Percentiles rank a stretch among this genome's conserved stretches.
These are phyloP conservation scores for Mesaphorura yosii DNA, from an alignment of 1,140 invertebrate genomes.

Conservation along the genomic window DNA sequence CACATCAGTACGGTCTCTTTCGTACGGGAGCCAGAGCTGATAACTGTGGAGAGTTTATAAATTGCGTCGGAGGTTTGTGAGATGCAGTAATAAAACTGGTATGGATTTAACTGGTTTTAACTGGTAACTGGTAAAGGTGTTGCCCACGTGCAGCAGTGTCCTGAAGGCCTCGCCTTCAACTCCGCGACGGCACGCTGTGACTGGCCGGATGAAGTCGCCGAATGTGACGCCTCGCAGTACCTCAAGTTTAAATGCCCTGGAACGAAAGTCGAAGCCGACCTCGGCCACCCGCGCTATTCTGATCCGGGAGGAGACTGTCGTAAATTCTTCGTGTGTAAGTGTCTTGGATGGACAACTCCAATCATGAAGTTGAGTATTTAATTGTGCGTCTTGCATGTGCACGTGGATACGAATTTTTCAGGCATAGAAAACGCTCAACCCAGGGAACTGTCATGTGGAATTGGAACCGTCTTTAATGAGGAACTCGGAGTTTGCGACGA, in stretches of 20 bases:
- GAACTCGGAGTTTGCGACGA: constrained; percentile 59
- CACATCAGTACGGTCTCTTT: constrained; percentile 73
- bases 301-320: constrained; percentile 55
- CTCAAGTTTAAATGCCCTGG: constrained; percentile 55
- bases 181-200: constrained; percentile 63
- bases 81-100: too few relatives aligned
- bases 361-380: too few relatives aligned
- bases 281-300: constrained; percentile 38
- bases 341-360: too few relatives aligned
- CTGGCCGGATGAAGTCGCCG: constrained; percentile 68
- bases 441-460: constrained; percentile 48
- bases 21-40: constrained; percentile 49
- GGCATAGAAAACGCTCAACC: background rate
- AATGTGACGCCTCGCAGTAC: constrained; percentile 59
- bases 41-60: constrained; percentile 72
- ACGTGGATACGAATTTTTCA: too few relatives aligned
- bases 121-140: background rate
- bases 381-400: too few relatives aligned
- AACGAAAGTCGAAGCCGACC: constrained; percentile 33
- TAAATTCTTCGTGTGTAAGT: constrained; percentile 69
- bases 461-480: constrained; percentile 68
- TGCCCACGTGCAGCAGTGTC: constrained; percentile 31
- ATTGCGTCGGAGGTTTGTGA: constrained; percentile 63
- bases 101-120: too few relatives aligned
- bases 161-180: constrained; percentile 71